phyloP scores from a whole-genome alignment of 2,113 vertebrate species.

The Puma concolor region DNA sequence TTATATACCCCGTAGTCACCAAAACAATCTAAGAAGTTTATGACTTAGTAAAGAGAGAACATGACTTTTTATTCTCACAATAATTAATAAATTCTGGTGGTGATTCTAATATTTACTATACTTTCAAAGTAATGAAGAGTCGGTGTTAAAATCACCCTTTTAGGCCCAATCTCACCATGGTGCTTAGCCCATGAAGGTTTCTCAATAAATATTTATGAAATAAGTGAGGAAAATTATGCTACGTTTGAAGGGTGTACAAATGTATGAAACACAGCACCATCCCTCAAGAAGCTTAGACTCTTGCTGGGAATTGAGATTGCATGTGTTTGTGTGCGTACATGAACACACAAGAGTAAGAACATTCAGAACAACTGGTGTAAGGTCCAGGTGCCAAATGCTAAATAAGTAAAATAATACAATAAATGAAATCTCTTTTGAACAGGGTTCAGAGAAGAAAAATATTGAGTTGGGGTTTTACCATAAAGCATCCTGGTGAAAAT shows the following conservation, averaged over 20 bases:
- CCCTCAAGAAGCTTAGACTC: neutral
- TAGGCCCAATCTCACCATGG: neutral
- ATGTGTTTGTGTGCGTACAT: neutral
- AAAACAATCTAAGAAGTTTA: neutral
- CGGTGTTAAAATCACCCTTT: neutral
- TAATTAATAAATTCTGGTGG: neutral
- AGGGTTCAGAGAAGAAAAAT: neutral
- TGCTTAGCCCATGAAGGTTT: neutral
- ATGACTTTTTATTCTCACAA: neutral
- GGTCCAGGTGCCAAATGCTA: neutral
- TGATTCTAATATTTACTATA: neutral
- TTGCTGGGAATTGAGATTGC: neutral
- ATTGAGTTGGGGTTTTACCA: neutral
- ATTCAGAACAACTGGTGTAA: neutral
- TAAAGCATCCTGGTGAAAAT: neutral
- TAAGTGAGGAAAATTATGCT: neutral
- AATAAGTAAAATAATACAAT: neutral
- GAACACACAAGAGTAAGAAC: neutral
- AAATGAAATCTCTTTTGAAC: conserved; percentile 3
- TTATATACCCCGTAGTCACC: neutral
- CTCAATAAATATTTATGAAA: neutral
- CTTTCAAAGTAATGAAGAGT: neutral
- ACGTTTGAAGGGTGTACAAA: neutral
- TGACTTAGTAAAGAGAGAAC: neutral
- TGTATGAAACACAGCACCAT: neutral